Conservation (phyloP, 2,888 invertebrate species). For the Anthrax anthrax region DNA sequence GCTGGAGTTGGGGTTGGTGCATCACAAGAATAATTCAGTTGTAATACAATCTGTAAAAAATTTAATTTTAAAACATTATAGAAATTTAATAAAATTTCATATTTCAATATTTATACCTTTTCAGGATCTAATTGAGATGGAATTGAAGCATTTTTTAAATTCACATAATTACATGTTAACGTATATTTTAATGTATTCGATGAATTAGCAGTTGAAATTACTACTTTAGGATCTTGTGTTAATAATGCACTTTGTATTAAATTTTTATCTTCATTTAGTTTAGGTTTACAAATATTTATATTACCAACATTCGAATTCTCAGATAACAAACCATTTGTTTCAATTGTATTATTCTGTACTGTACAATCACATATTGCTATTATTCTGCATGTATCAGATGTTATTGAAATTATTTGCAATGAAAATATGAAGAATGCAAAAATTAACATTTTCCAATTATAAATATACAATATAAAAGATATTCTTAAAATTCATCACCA, state of each 20-base stretch:
- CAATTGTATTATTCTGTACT: not conserved
- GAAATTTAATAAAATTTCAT: no score
- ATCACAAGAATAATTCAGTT: not conserved
- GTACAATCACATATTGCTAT: conserved; percentile 1
- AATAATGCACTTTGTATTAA: no score
- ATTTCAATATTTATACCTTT: no score
- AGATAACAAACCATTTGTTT: no score
- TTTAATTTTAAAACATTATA: no score
- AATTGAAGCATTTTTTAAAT: not conserved
- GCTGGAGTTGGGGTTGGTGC: not conserved
- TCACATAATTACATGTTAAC: not conserved
- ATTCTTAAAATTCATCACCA: no score
- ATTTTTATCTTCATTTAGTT: no score
- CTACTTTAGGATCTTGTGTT: no score
- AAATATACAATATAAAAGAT: no score
- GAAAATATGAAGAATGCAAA: not conserved
- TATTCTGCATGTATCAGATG: not conserved
- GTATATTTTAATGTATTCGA: not conserved
- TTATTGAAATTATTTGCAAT: not conserved
- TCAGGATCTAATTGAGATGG: not conserved
- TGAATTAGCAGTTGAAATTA: not conserved
- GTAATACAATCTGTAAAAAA: not conserved
- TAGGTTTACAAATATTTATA: not conserved
- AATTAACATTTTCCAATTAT: no score
- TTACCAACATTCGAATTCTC: no score